Evolutionary conservation across 2,888 invertebrate species (phyloP).

Genomic region (Zelleria hepariella): DNA sequence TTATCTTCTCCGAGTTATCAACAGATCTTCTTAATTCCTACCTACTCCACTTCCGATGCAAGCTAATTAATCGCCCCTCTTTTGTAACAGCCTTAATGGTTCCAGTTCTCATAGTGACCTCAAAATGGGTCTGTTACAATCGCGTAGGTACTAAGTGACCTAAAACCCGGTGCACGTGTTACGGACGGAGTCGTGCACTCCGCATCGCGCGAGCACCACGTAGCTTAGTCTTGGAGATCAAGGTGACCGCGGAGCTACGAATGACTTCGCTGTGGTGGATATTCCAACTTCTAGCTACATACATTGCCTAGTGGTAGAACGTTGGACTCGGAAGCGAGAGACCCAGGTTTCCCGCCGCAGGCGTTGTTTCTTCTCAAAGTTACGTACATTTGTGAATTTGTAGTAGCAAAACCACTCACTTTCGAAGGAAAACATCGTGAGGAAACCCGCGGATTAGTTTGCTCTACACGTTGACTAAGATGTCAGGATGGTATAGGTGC

Average conservation of each 20-base stretch:
- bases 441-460: too few relatives aligned
- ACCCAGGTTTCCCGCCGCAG: too few relatives aligned
- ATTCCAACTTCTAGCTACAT: not conserved
- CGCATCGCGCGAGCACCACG: conserved; percentile 25
- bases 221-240: conserved; percentile 26
- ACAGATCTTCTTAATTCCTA: not conserved
- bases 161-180: conserved; percentile 22
- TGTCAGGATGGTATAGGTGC: too few relatives aligned
- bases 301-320: too few relatives aligned
- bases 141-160: not conserved
- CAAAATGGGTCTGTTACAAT: not conserved
- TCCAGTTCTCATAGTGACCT: not conserved
- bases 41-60: not conserved
- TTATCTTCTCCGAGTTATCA: not conserved
- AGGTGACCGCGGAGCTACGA: conserved; percentile 21
- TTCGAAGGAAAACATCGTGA: too few relatives aligned
- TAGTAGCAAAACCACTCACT: too few relatives aligned
- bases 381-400: too few relatives aligned
- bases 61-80: not conserved
- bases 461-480: too few relatives aligned
- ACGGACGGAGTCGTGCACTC: conserved; percentile 24
- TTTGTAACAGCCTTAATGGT: not conserved
- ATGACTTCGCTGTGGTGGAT: not conserved
- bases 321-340: too few relatives aligned
- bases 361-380: too few relatives aligned